Evolutionary conservation across 2,888 invertebrate genomes (phyloP).

Genomic region (Drosophila algonquin): DNA sequence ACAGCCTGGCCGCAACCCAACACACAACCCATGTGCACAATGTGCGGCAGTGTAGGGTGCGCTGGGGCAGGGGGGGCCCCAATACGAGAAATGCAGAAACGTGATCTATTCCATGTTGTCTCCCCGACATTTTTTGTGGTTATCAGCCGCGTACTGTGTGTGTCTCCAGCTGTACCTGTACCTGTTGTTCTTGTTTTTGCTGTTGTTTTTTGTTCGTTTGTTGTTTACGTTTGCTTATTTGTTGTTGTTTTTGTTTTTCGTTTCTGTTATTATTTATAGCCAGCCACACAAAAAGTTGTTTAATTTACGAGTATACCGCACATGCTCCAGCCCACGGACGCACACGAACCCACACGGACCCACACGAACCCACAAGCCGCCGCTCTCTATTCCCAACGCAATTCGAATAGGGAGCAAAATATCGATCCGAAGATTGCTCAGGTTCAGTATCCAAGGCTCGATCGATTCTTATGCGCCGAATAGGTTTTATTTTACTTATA

Average conservation of each 20-base stretch:
- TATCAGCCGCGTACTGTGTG: slow-evolving; percentile 55
- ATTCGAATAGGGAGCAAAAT: too few species aligned
- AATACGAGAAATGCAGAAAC: slow-evolving; percentile 70
- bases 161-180: slow-evolving; percentile 34
- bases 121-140: slow-evolving; percentile 55
- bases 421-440: too few species aligned
- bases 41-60: slow-evolving; percentile 9
- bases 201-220: slow-evolving; percentile 31
- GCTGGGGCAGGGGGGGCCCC: background rate
- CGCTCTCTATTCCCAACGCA: background rate
- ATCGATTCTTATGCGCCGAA: too few species aligned
- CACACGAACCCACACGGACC: background rate
- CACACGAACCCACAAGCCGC: background rate
- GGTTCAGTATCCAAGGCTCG: too few species aligned
- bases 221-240: slow-evolving; percentile 51
- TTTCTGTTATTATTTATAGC: slow-evolving; percentile 47
- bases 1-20: background rate
- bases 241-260: slow-evolving; percentile 18
- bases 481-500: too few species aligned
- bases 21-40: slow-evolving; percentile 8
- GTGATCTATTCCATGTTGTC: slow-evolving; percentile 69
- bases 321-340: slow-evolving; percentile 4
- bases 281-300: slow-evolving; percentile 36
- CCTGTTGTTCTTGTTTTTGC: slow-evolving; percentile 15
- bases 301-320: slow-evolving; percentile 31